Evolutionary conservation across 2,797 vertebrate genomes (phyloP).

Genomic region (Xenops minutus): DNA sequence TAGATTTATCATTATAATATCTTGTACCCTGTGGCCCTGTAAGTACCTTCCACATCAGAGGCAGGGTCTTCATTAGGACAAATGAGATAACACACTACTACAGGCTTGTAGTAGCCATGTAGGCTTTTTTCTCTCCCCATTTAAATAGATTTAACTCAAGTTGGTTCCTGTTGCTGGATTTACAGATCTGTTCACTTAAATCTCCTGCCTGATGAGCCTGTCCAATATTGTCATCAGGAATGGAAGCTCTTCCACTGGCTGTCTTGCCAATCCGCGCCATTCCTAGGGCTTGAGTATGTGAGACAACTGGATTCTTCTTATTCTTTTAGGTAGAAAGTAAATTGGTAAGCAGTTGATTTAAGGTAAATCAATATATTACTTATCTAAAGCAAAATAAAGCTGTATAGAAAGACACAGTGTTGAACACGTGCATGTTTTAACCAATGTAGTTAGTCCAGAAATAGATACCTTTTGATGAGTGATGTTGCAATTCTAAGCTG

Average conservation of each 20-base stretch:
- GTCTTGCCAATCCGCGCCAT: not conserved
- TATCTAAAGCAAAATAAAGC: not conserved
- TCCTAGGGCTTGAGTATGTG: not conserved
- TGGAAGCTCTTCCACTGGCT: not conserved
- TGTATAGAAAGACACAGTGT: not conserved
- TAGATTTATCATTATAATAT: conserved; percentile 16
- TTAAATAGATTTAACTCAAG: not conserved
- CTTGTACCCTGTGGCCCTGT: not conserved
- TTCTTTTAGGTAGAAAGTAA: not conserved
- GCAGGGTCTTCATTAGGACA: conserved; percentile 2
- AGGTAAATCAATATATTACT: not conserved
- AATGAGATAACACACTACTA: not conserved
- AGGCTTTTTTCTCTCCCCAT: not conserved
- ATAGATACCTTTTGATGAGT: not conserved
- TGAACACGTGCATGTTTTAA: not conserved
- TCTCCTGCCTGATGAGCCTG: not conserved
- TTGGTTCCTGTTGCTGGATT: not conserved
- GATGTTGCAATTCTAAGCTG: not conserved
- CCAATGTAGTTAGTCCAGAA: not conserved
- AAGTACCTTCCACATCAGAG: conserved; percentile 19
- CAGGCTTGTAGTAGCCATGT: not conserved
- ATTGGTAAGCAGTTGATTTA: not conserved
- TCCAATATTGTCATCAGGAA: not conserved
- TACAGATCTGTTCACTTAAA: not conserved
- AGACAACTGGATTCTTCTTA: not conserved